phyloP scores from a whole-genome alignment of 30 jellyfish, hydroid and myxozoan genomes.

The Calvadosia cruxmelitensis region DNA sequence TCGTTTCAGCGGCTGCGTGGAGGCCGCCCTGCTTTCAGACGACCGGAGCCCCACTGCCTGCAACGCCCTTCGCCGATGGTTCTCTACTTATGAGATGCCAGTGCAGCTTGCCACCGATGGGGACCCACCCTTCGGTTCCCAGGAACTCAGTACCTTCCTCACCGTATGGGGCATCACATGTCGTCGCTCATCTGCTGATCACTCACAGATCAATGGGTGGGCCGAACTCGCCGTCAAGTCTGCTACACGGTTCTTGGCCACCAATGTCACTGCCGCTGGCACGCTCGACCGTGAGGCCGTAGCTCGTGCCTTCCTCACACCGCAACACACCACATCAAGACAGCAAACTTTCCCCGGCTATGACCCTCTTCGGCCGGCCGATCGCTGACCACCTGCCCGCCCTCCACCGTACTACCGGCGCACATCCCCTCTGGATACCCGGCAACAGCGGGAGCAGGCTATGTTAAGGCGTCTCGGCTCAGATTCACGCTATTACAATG shows the following conservation, averaged over 20 bases:
- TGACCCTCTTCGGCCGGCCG: background rate
- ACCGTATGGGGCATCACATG: background rate
- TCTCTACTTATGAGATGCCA: background rate
- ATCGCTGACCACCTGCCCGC: background rate
- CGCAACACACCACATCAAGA: constrained; percentile 9
- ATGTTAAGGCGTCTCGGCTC: background rate
- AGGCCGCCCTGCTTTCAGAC: constrained; percentile 3
- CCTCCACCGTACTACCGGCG: background rate
- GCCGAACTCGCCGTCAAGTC: constrained; percentile 11
- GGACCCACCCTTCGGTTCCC: background rate
- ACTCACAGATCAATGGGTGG: background rate
- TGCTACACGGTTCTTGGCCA: background rate
- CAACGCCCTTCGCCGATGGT: background rate
- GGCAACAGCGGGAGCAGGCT: background rate
- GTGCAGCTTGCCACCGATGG: background rate
- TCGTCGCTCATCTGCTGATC: background rate
- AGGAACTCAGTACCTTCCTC: background rate
- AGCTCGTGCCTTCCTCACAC: background rate
- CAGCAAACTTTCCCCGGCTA: constrained; percentile 1
- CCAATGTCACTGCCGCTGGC: background rate
- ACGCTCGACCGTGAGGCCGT: constrained; percentile 1
- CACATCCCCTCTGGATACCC: background rate
- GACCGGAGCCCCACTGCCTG: background rate
- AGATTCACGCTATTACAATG: background rate
- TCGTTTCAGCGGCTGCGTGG: constrained; percentile 23